Evolutionary conservation across 2,888 invertebrate species (phyloP), one percentile per base, ranked within the genome.

Genomic region (Electrophaes corylata): DNA sequence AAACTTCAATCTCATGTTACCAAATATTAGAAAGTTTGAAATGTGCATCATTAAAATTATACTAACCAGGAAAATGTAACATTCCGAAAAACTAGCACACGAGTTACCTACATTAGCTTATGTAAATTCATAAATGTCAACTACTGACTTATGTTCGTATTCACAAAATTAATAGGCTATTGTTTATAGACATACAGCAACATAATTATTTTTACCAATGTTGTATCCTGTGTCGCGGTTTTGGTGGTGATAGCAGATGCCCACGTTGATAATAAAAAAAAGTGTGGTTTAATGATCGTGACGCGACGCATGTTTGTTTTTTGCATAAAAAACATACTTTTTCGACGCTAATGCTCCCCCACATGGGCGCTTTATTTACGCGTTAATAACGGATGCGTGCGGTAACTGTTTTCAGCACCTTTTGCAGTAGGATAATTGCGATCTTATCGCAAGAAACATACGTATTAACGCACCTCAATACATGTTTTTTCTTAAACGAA

Each of bases 1-100:
- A 80, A 81, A 77, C 79, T 78, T 72, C 77, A 83, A 79, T 86
- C 86, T 88, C 88, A 81, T 69, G 71, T 90, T 90, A 83, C 90
- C 83, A 76, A 75, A 76, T 66, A 71, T 64, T 60, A 72, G 72
- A 77, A 75, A 75, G 72, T 73, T 67, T n/a, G 6, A 18, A 3
- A 43, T 39, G 29, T 39, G 29, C 48, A 46, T 40, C 44, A 49
- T 33, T 19, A 33, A 55, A 46, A 37, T 18, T 47, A 14, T 26
- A 46, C 3, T 46, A 46, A 53, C 45, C 14, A 33, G 20, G 16
- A 43, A 33, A 41, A 29, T 29, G n/a, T 35, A 23, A 35, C 16
- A 16, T 29, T 10, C 26, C 20, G 11, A 33, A 33, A 33, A 40
- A 31, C 1, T 19, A 14, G 31, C 6, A 50, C n/a, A 49, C 16